phyloP scores from a whole-genome alignment of 53 echinoderm and acorn worm species.

The Arbacia lixula region DNA sequence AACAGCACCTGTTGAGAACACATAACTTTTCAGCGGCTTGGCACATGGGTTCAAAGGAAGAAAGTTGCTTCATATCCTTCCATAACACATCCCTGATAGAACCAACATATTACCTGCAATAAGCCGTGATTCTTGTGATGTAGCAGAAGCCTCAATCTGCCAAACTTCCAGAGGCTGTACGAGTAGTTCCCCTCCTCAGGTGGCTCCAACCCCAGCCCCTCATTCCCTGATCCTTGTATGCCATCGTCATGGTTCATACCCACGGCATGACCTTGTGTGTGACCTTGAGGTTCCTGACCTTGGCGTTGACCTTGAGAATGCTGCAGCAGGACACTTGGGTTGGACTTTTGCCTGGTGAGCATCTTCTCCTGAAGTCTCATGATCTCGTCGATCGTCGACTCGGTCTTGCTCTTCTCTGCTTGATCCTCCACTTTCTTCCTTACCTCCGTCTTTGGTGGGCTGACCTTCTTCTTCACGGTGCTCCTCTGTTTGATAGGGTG shows the following conservation, averaged over 20 bases:
- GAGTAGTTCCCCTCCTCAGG: constrained; percentile 19
- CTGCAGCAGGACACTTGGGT: neutral
- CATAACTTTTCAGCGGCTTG: no score
- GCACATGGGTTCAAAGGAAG: no score
- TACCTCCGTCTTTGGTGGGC: constrained; percentile 5
- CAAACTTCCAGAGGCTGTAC: constrained; percentile 53
- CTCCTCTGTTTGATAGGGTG: neutral
- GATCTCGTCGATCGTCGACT: constrained; percentile 51
- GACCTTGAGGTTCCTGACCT: neutral
- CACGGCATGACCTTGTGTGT: neutral
- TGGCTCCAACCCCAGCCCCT: constrained; percentile 5
- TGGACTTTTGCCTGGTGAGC: constrained; percentile 32
- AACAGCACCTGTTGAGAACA: no score
- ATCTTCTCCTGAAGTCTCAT: constrained; percentile 56
- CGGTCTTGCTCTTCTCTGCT: constrained; percentile 40
- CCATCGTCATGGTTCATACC: no score
- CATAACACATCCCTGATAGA: no score
- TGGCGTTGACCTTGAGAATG: neutral
- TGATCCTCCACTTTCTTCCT: constrained; percentile 21
- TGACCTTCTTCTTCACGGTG: no score
- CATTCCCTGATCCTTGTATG: neutral
- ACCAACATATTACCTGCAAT: neutral
- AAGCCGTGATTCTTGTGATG: constrained; percentile 4
- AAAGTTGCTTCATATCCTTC: no score
- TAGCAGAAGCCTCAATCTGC: constrained; percentile 22